Base-by-base conservation (phyloP, 1,140 invertebrate species). In the Pogonus chalceus region DNA sequence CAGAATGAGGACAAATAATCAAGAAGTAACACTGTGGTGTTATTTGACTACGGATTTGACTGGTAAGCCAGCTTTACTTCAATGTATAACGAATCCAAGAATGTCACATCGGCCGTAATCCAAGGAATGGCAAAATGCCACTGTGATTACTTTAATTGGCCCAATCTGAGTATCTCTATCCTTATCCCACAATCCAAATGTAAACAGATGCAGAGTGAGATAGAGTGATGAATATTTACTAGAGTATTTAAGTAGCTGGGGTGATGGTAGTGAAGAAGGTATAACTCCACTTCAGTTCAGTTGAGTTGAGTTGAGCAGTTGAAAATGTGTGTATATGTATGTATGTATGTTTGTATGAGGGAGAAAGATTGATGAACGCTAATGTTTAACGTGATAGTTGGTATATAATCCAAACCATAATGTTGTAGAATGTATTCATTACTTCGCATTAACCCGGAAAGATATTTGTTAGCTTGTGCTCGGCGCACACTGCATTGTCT, bases 341-440 rank as follows among this genome's bases (percentile, higher is more conserved):
- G 21, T 22, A 49, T 49, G 23, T 21, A 49, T 49, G 21, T 24
- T 9, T 49, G 23, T 37, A 51, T 23, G 52, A 57, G 58, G 62
- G 57, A 57, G 57, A 52, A 52, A 63, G 65, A 67, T 67, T 67
- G 65, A 67, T 67, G 62, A 57, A 53, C 56, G 53, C 58, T 49
- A 54, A 56, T 60, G 59, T 60, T 60, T 56, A 65, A 65, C 62
- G 63, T 65, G 63, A 67, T 67, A 67, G 64, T 65, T 61, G 60
- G 61, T 64, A 59, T 66, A 67, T 67, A 66, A 67, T 67, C 64
- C 58, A 62, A 65, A 67, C 65, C 65, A 62, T 67, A 67, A 67
- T 66, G 63, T 65, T 66, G 63, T 65, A 65, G 64, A 66, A 67
- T 66, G 63, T 66, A 67, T 67, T 67, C 65, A 67, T 67, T 67